Evolutionary conservation across 2,888 invertebrate genomes (phyloP).

Genomic region (Hofmannophila pseudospretella): DNA sequence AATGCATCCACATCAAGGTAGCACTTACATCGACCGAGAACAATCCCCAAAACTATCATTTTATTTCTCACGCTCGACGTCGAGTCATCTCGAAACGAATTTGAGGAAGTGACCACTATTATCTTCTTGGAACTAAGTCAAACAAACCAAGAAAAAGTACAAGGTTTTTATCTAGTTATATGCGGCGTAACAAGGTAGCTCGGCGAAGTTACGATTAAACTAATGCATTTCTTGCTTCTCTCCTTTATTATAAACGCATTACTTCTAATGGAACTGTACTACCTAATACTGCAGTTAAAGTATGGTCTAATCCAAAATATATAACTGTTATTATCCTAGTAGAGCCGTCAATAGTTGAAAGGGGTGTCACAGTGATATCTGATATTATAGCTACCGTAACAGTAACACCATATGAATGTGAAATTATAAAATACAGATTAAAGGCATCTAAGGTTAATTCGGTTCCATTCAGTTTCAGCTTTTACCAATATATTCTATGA

Average conservation of each 20-base stretch:
- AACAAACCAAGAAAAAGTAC: slow-evolving; percentile 46
- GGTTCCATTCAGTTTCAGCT: too few species aligned
- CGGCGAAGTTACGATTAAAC: slow-evolving; percentile 42
- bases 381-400: too few species aligned
- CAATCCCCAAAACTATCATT: slow-evolving; percentile 44
- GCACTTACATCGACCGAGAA: slow-evolving; percentile 16
- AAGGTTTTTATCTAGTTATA: slow-evolving; percentile 18
- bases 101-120: slow-evolving; percentile 66
- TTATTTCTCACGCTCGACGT: slow-evolving; percentile 60
- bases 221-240: slow-evolving; percentile 55
- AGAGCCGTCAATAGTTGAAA: too few species aligned
- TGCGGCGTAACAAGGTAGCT: slow-evolving; percentile 48
- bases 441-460: too few species aligned
- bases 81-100: slow-evolving; percentile 63
- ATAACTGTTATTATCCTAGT: too few species aligned
- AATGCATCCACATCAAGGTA: slow-evolving; percentile 2
- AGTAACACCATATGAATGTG: too few species aligned
- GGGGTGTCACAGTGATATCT: too few species aligned
- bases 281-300: not conserved
- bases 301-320: too few species aligned
- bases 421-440: too few species aligned
- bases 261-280: slow-evolving; percentile 36
- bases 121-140: slow-evolving; percentile 62
- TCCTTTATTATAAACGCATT: slow-evolving; percentile 64
- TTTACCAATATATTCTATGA: too few species aligned